phyloP scores from a whole-genome alignment of 2,113 vertebrate genomes.

The Rhineura floridana region DNA sequence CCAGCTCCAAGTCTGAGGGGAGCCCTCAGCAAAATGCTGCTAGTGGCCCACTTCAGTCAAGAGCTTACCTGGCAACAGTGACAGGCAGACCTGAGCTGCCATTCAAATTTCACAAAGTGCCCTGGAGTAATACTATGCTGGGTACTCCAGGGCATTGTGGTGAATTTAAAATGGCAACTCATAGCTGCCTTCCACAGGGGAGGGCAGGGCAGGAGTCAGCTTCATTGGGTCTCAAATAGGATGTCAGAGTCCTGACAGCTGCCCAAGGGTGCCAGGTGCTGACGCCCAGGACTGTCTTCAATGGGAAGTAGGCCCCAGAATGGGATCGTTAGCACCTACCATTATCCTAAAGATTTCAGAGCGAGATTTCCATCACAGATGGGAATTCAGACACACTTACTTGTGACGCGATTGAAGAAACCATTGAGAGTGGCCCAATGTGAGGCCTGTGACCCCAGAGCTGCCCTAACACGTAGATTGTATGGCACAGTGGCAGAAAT shows the following conservation, averaged over 20 bases:
- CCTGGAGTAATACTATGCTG: not conserved
- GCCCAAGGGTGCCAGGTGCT: not conserved
- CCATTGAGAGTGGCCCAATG: slow-evolving; percentile 58
- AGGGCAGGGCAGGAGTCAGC: too few species aligned
- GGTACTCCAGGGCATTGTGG: not conserved
- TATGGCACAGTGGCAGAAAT: slow-evolving; percentile 62
- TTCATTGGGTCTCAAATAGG: too few species aligned
- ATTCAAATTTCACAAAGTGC: not conserved
- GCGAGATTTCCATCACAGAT: not conserved
- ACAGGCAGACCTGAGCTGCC: not conserved
- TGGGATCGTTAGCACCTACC: not conserved
- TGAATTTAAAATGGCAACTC: not conserved
- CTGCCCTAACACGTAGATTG: slow-evolving; percentile 58
- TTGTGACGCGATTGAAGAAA: slow-evolving; percentile 67
- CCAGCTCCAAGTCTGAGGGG: not conserved
- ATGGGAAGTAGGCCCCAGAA: not conserved
- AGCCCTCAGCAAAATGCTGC: not conserved
- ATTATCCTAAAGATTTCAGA: not conserved
- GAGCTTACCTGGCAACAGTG: not conserved
- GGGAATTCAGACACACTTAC: slow-evolving; percentile 40
- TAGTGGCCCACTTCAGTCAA: not conserved
- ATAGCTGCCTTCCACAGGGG: not conserved
- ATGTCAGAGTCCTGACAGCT: too few species aligned
- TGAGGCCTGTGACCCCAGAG: slow-evolving; percentile 37
- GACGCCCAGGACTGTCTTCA: not conserved